Evolutionary conservation across 1,140 invertebrate genomes (phyloP).

Genomic region (Bombus impatiens): DNA sequence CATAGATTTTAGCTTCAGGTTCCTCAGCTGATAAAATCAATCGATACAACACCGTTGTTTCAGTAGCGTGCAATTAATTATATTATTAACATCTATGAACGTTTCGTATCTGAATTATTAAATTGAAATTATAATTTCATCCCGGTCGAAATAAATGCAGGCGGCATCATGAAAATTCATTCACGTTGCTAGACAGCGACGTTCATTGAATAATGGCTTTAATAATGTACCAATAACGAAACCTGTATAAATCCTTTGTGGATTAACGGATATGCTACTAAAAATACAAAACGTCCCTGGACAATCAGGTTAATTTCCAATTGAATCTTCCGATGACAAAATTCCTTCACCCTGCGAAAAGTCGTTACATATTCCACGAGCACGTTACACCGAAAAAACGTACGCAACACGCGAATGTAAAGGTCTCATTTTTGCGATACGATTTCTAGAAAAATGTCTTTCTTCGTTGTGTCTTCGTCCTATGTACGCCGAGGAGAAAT

Average conservation of each 20-base stretch:
- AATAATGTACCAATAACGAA: constrained; percentile 15
- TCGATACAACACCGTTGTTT: background rate
- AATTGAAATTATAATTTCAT: constrained; percentile 4
- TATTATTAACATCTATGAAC: background rate
- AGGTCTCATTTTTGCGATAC: no score
- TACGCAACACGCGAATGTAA: no score
- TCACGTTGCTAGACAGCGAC: background rate
- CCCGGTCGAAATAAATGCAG: background rate
- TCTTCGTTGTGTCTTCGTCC: background rate
- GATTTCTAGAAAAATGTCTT: background rate
- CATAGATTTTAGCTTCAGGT: background rate
- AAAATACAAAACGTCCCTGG: background rate
- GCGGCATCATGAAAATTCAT: background rate
- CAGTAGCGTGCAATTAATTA: background rate
- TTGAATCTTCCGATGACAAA: background rate
- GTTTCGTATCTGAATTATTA: background rate
- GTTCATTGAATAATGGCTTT: constrained; percentile 12
- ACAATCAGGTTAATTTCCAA: background rate
- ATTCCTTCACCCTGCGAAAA: no score
- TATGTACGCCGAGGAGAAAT: background rate
- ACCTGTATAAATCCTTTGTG: background rate
- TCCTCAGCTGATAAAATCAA: background rate
- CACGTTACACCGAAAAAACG: no score
- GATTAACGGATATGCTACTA: no score
- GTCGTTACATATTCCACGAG: no score